A percentile compares a stretch with the other conserved stretches of the same genome.
phyloP scores from a whole-genome alignment of 2,113 vertebrate genomes.

The Butorides virescens region DNA sequence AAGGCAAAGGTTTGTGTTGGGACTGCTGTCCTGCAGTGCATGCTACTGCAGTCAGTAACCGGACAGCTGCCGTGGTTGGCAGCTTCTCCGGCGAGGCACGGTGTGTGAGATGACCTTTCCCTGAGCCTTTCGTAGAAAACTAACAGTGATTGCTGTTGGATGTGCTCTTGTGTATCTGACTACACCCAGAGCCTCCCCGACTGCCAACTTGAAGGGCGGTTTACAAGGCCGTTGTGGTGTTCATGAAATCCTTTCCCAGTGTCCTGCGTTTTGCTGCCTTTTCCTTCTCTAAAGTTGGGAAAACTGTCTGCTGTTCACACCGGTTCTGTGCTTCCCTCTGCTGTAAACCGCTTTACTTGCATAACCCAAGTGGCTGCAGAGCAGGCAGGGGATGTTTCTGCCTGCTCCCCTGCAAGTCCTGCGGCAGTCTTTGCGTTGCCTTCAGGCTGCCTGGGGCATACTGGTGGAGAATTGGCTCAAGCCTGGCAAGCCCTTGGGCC shows the following conservation, averaged over 20 bases:
- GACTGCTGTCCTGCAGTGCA: not conserved
- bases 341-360: not conserved
- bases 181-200: not conserved
- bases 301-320: not conserved
- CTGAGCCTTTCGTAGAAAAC: not conserved
- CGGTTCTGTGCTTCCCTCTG: not conserved
- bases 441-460: too few relatives aligned
- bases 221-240: not conserved
- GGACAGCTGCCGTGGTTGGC: not conserved
- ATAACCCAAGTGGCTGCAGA: not conserved
- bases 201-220: not conserved
- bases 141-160: not conserved
- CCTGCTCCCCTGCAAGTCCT: not conserved
- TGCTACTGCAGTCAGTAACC: not conserved
- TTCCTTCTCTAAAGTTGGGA: not conserved
- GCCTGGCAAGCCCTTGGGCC: not conserved
- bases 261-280: not conserved
- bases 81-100: not conserved
- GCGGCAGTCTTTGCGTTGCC: too few relatives aligned
- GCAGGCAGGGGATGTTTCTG: fast-evolving
- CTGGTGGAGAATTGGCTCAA: not conserved
- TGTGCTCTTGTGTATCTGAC: not conserved
- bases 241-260: not conserved
- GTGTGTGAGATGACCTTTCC: not conserved
- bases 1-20: constrained; percentile 89